Conservation (phyloP, 2,888 invertebrate genomes). For the Subacronicta megacephala region DNA sequence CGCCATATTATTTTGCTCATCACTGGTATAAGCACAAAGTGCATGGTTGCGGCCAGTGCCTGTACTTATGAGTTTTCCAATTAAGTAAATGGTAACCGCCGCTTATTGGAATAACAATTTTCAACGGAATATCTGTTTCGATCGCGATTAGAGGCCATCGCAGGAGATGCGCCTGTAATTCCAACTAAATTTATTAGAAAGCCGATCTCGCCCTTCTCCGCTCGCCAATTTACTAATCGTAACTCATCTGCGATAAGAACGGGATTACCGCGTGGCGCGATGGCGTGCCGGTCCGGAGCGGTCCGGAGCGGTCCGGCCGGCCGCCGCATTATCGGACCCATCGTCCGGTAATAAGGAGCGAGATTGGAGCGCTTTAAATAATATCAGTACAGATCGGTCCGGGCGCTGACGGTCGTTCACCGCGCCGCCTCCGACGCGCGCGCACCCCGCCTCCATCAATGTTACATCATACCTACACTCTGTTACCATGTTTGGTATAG, state of each 20-base stretch:
- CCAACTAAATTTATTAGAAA: constrained; percentile 81
- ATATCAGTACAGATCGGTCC: constrained; percentile 65
- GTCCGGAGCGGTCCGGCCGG: constrained; percentile 17
- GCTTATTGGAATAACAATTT: constrained; percentile 60
- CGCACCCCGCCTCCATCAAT: constrained; percentile 2
- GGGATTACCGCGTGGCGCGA: constrained; percentile 61
- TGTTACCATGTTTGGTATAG: no score
- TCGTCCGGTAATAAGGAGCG: constrained; percentile 68
- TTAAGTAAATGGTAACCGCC: constrained; percentile 57
- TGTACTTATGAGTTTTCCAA: constrained; percentile 55
- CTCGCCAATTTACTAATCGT: constrained; percentile 85
- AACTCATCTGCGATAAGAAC: constrained; percentile 82
- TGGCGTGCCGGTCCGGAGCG: constrained; percentile 46
- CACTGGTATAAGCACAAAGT: constrained; percentile 14
- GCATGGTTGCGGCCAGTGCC: constrained; percentile 37
- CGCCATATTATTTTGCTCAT: constrained; percentile 10
- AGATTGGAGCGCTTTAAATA: constrained; percentile 70
- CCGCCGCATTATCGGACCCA: constrained; percentile 58
- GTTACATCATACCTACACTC: neutral
- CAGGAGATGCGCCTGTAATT: constrained; percentile 66
- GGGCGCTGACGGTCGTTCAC: constrained; percentile 57
- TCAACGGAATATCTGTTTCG: constrained; percentile 53
- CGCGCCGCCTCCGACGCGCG: constrained; percentile 38
- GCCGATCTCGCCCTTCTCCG: constrained; percentile 76
- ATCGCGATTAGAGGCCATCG: constrained; percentile 56